Evolutionary conservation across 2,797 vertebrate genomes (phyloP), one percentile per base, ranked within the genome.

Genomic region (Poeciliopsis infans): DNA sequence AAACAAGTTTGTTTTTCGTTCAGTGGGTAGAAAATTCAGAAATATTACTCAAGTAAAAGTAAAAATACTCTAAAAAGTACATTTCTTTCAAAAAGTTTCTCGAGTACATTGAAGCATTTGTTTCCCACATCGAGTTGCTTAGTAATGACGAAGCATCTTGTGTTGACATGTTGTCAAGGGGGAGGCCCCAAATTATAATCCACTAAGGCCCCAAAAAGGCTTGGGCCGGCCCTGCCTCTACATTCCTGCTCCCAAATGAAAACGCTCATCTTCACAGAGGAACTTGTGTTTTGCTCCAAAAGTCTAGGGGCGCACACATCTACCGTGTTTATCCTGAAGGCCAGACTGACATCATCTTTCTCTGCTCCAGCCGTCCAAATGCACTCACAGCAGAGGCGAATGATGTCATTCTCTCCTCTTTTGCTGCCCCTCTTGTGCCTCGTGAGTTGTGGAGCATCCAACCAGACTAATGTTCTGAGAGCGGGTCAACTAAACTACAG

Each of bases 401-500:
- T 93, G 92, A 94, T 94, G 93, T 93, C 91, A 93, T 91, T 86
- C 74, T 77, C 83, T 86, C 73, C 76, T 71, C 81, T 78, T 53
- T 39, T 57, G 73, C 72, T 73, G 43, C 41, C 68, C 82, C 74
- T 85, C 84, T 76, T 79, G 74, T 69, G 4, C 76, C 76, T 83
- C 33, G 64, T 91, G 93, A 93, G 89, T 91, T 93, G 91, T 87
- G 73, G 92, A 87, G 85, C 89, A 91, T 86, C 91, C 91, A 87
- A 88, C 92, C 91, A 91, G 47, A 91, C 92, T 93, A 91, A 93
- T 94, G 86, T 87, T 92, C 77, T 74, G 74, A 90, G 91, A 90
- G 87, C 84, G 87, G 94, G 93, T 94, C 90, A 93, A 90, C 93
- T 92, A 85, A 93, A 92, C 91, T 76, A 87, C 80, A 88, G 86